Evolutionary conservation across 2,113 vertebrate genomes (phyloP).

Genomic region (Micromys minutus): DNA sequence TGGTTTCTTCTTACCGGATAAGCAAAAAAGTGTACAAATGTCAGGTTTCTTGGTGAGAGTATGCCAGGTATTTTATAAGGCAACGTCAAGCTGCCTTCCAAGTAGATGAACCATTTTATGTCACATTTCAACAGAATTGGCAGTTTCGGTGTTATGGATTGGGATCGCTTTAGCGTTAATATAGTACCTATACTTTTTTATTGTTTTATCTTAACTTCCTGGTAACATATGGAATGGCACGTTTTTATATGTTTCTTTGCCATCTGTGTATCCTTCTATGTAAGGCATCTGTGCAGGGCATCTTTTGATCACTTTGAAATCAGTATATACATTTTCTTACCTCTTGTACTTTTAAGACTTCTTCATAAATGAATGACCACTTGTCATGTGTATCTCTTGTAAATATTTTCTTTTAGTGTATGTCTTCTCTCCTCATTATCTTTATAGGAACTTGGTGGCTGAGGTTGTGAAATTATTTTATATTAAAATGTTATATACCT

Average conservation of each 20-base stretch:
- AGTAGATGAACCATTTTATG: background rate
- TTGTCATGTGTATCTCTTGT: slow-evolving; percentile 11
- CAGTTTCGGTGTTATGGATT: background rate
- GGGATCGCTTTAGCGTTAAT: background rate
- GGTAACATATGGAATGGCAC: background rate
- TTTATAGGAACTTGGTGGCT: background rate
- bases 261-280: background rate
- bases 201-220: background rate
- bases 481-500: background rate
- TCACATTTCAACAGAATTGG: background rate
- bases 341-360: background rate
- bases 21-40: background rate
- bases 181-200: background rate
- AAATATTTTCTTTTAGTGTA: background rate
- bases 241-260: background rate
- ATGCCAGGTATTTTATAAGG: background rate
- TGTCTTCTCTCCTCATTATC: background rate
- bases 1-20: background rate
- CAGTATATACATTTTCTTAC: background rate
- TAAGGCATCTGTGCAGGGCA: background rate
- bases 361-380: background rate
- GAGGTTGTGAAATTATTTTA: background rate
- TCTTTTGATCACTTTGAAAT: slow-evolving; percentile 9
- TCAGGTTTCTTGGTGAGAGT: background rate
- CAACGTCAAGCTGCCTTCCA: background rate